Evolutionary conservation across 2,888 invertebrate genomes (phyloP).

Genomic region (Nycteola revayana): DNA sequence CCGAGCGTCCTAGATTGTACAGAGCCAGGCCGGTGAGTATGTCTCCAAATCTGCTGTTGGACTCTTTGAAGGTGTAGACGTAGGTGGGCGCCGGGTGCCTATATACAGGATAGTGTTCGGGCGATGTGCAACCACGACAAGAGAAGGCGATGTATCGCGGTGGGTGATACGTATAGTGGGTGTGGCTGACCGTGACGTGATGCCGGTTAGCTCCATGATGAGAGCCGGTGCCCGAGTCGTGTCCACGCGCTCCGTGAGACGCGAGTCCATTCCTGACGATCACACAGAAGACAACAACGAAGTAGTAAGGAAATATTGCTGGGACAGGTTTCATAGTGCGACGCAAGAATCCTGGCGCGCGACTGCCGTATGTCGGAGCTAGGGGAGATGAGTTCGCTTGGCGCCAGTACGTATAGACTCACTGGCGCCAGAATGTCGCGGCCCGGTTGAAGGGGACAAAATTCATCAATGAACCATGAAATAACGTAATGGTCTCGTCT

Average conservation of each 20-base stretch:
- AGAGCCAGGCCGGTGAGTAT: slow-evolving; percentile 65
- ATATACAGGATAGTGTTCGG: slow-evolving; percentile 64
- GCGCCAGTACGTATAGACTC: slow-evolving; percentile 55
- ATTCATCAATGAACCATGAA: slow-evolving; percentile 5
- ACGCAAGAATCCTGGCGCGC: slow-evolving; percentile 52
- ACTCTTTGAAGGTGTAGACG: slow-evolving; percentile 64
- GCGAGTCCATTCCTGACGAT: slow-evolving; percentile 41
- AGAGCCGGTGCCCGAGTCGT: slow-evolving; percentile 4
- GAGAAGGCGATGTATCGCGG: slow-evolving; percentile 58
- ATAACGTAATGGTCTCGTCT: neutral
- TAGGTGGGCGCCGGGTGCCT: slow-evolving; percentile 62
- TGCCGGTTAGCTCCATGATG: slow-evolving; percentile 23
- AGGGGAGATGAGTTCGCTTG: slow-evolving; percentile 51
- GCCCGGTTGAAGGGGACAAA: slow-evolving; percentile 18
- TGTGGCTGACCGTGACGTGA: slow-evolving; percentile 57
- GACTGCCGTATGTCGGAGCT: slow-evolving; percentile 64
- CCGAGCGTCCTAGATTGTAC: slow-evolving; percentile 66
- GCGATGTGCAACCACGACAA: slow-evolving; percentile 56
- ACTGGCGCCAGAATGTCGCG: slow-evolving; percentile 63
- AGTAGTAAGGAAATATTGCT: slow-evolving; percentile 36
- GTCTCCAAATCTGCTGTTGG: slow-evolving; percentile 55
- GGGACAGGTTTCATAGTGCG: slow-evolving; percentile 55
- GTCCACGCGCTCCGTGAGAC: slow-evolving; percentile 17
- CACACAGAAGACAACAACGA: slow-evolving; percentile 50
- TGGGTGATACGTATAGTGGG: slow-evolving; percentile 67